Base-by-base conservation (phyloP, 1,140 invertebrate genomes). In the Patella vulgata region DNA sequence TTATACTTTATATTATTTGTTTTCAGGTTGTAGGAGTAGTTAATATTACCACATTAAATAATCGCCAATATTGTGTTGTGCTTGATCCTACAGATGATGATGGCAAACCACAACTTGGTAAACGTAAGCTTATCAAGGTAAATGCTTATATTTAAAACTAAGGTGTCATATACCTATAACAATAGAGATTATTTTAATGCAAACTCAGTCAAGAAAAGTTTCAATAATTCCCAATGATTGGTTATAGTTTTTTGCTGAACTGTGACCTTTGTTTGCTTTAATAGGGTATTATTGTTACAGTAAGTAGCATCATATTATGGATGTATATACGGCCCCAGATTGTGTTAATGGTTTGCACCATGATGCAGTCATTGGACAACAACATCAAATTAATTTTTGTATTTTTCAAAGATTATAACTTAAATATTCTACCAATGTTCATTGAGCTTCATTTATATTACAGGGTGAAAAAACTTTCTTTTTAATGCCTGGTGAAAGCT, bases 391-490 rank as follows among this genome's bases (percentile, higher is more conserved):
- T n/a, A n/a, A 14, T 40, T 40, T 40, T n/a, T 40, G 19, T 17
- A 42, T 17, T 9, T 6, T 14, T 6, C n/a, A 19, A 19, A 6
- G 42, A 44, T 14, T 44, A 23, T 43, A 43, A 43, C 21, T 3
- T 43, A 5, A 1, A 43, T 43, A 5, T n/a, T 5, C 3, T 19
- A 23, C 42, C 4, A 19, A 2, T 44, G n/a, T 6, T 19, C n/a
- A 44, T 19, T 36, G 17, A 8, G 30, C 33, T 43, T 50, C n/a
- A 43, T 56, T 33, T 12, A 54, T 36, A 51, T 67, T 80, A 9
- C 73, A 85, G 79, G 86, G 86, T 33, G 86, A 86, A 69, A 84
- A 77, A 53, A 83, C 83, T 2, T 87, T 87, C 66, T 87, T 87
- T 73, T 68, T 87, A 46, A 66, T 82, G 71, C 86, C 86, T 33